Percentiles rank a stretch among this genome's conserved stretches.
phyloP scores from a whole-genome alignment of 2,113 vertebrate species.

The Equus quagga region DNA sequence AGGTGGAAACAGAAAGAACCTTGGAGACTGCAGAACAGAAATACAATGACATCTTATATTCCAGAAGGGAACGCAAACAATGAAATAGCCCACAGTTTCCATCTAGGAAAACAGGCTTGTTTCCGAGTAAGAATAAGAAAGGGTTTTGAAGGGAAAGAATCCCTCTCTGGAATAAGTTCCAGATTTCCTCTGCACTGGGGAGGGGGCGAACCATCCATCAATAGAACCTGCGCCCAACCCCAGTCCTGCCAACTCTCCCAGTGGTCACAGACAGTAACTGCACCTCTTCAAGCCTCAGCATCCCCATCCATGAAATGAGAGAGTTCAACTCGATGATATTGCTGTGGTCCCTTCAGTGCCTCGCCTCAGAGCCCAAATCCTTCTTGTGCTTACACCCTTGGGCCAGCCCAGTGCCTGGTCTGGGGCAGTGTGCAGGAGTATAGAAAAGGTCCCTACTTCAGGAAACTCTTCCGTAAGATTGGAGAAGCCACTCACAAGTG shows the following conservation, averaged over 20 bases:
- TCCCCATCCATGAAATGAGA: neutral
- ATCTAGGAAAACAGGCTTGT: neutral
- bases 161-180: neutral
- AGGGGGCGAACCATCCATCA: neutral
- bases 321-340: accelerated
- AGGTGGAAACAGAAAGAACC: neutral
- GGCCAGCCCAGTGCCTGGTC: accelerated
- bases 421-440: neutral
- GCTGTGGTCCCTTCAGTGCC: neutral
- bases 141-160: neutral
- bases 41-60: accelerated
- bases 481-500: neutral
- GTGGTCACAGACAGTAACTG: neutral
- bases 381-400: neutral
- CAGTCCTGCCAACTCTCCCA: neutral
- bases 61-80: neutral
- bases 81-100: neutral
- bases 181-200: neutral
- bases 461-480: neutral
- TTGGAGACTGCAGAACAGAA: neutral
- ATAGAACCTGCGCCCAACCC: accelerated
- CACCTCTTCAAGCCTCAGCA: neutral
- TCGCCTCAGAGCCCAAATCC: neutral
- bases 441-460: neutral
- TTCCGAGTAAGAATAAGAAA: neutral